phyloP scores from a whole-genome alignment of 2,113 vertebrate species.

The Mesoclemmys tuberculata region DNA sequence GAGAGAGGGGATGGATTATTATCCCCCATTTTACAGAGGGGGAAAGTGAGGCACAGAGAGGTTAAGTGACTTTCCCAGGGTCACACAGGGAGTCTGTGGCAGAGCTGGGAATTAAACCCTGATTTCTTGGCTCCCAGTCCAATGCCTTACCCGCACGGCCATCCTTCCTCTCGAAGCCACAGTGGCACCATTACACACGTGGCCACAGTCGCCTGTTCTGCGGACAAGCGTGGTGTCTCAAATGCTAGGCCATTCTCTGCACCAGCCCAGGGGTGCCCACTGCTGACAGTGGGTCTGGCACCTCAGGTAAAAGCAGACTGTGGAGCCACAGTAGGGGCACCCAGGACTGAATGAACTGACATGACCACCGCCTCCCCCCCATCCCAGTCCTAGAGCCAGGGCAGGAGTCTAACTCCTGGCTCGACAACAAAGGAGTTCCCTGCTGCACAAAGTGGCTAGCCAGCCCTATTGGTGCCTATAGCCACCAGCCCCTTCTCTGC shows the following conservation, averaged over 20 bases:
- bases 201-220: neutral
- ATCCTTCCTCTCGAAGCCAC: neutral
- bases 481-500: neutral
- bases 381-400: neutral
- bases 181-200: neutral
- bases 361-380: neutral
- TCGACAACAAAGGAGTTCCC: neutral
- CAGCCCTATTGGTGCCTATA: neutral
- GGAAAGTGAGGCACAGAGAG: fast-evolving
- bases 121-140: neutral
- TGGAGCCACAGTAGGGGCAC: neutral
- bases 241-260: neutral
- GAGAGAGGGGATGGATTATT: fast-evolving
- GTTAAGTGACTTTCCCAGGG: fast-evolving
- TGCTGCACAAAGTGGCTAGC: neutral
- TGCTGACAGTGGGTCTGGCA: neutral
- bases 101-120: fast-evolving
- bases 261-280: fast-evolving
- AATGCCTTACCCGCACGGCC: fast-evolving
- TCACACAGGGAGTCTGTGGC: fast-evolving
- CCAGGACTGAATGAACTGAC: neutral
- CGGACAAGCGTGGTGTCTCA: neutral
- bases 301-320: neutral
- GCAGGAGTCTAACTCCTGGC: neutral
- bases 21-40: neutral